Evolutionary conservation across 2,797 vertebrate species (phyloP), one percentile per base, ranked within the genome.

Genomic region (Simalia tracyae): DNA sequence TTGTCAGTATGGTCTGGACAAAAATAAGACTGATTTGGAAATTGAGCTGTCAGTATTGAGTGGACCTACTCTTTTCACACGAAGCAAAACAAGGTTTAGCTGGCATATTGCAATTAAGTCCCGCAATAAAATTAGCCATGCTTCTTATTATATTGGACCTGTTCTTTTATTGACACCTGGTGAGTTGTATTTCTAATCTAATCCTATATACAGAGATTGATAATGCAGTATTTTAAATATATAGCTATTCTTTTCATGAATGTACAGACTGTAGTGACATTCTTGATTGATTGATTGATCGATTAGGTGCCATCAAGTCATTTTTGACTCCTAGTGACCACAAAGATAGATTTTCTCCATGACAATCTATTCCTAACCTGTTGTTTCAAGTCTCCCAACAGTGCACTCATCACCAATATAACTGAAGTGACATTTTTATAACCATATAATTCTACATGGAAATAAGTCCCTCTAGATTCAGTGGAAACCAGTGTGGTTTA

Each of bases 41-140:
- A 91, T 85, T 54, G 7, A 88, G 93, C 93, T 95, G 76, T 89
- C 93, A 86, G 92, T 91, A 63, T 81, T 6, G 56, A 95, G 94
- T 94, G 95, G 94, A 95, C 42, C n/a, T 3, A 42, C 88, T 87
- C 89, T 15, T 90, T 54, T 93, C 92, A 54, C 68, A 14, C 86
- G 60, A 94, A 93, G 72, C 57, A 1, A 36, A 90, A 8, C 1
- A 28, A 81, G 9, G 66, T 10, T 60, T 87, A 72, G 68, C 28
- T 56, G 86, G 7, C 17, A 26, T 14, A 26, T 11, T 46, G 42
- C 24, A 5, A 11, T 50, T 50, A 84, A 66, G 4, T 31, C 14
- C n/a, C 14, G 31, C 5, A 72, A 72, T 72, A 72, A 36, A 36
- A 72, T 36, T 19, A 36, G 36, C 31, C 15, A 72, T 36, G 60